Percentiles rank a stretch among this genome's conserved stretches.
These are phyloP conservation scores for Antheraea assamensis DNA, from an alignment of 2,888 invertebrate species.

Conservation along the genomic window DNA sequence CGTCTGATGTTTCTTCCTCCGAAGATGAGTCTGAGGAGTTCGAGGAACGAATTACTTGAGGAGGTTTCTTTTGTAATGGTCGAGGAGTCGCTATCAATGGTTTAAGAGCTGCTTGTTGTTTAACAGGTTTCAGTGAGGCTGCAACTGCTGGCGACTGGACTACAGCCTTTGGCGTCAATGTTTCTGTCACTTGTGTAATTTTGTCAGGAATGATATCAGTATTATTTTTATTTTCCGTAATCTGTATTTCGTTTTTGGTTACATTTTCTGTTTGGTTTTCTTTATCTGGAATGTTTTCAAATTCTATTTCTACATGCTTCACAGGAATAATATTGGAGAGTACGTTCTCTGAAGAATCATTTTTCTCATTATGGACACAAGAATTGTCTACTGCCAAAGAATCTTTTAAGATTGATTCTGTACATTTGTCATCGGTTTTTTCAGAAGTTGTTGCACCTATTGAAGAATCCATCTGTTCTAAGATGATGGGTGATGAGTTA, in stretches of 20 bases:
- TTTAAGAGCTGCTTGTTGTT: slow-evolving; percentile 79
- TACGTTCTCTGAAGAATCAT: not conserved
- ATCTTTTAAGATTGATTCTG: not conserved
- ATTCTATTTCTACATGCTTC: slow-evolving; percentile 28
- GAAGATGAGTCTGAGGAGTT: slow-evolving; percentile 72
- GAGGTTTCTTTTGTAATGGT: slow-evolving; percentile 80
- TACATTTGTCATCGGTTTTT: not conserved
- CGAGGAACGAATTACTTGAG: slow-evolving; percentile 68
- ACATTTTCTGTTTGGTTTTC: slow-evolving; percentile 34
- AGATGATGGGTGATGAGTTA: not conserved
- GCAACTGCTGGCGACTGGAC: slow-evolving; percentile 29
- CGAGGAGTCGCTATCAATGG: slow-evolving; percentile 84
- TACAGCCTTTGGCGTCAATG: slow-evolving; percentile 13
- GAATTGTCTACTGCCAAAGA: not conserved
- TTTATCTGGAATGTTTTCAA: slow-evolving; percentile 63
- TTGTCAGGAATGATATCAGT: slow-evolving; percentile 44
- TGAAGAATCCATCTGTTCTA: not conserved
- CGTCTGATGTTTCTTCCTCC: slow-evolving; percentile 72
- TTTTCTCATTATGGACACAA: not conserved
- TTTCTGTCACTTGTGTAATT: not conserved
- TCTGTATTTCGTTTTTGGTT: slow-evolving; percentile 32
- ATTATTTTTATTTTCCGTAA: slow-evolving; percentile 52
- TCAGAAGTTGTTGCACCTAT: not conserved
- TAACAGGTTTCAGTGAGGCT: slow-evolving; percentile 62
- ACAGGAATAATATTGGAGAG: slow-evolving; percentile 21